Evolutionary conservation across 2,888 invertebrate species (phyloP), one percentile per base, ranked within the genome.

Genomic region (Apamea anceps): DNA sequence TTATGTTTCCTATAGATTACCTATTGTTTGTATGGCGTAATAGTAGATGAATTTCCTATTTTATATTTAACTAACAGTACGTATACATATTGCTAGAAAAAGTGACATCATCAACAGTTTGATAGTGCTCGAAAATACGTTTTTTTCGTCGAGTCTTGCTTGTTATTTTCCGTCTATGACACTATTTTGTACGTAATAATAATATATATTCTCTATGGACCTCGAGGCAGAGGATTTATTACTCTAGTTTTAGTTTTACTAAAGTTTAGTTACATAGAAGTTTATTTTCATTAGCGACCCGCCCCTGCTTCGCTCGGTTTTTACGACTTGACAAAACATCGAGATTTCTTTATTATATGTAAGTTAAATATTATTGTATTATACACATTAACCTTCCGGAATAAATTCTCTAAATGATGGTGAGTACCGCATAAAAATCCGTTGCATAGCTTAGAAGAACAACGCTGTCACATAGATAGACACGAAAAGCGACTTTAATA

Each of bases 1-100:
- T 60, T 67, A 32, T 45, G 21, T 80, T 73, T 67, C 72, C 80
- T 80, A 32, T 67, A 45, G 13, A 37, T 65, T 28, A 63, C 12
- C 2, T 67, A 48, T 60, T 80, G 42, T 73, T 67, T 54, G 51
- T 15, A 62, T 67, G 67, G 10, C 51, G 51, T 67, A 65, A 77
- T 73, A 68, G 63, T 66, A 42, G 15, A 32, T 63, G 15, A 48
- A 45, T 83, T 72, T 72, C 21, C 70, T 72, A 37, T 62, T 66
- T 60, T 45, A 37, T 71, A n/a, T 21, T 48, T 12, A n/a, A 21
- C 12, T 42, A 32, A 32, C 4, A 28, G 0, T 37, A 25, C 3
- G 25, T 79, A 25, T 28, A 51, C 48, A 48, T 60, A 12, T 42
- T 66, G n/a, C 18, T 57, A 12, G 0, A 37, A 8, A 42, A 12